Conservation (phyloP, 2,113 vertebrate genomes). For the Galeopterus variegatus region DNA sequence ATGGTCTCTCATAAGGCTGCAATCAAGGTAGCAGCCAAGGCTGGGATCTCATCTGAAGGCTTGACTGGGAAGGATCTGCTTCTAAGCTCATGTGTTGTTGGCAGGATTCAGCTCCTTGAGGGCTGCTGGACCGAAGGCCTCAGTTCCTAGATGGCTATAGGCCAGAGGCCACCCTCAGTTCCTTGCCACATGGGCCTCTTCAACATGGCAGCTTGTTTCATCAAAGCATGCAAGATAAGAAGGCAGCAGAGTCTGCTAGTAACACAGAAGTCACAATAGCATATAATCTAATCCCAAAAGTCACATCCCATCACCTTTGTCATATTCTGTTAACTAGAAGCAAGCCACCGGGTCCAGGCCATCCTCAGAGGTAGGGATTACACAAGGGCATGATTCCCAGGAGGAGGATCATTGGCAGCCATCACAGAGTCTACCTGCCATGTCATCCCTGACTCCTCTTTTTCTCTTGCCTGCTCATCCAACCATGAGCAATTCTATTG, state of each 20-base stretch:
- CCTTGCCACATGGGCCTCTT: background rate
- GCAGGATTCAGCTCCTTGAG: background rate
- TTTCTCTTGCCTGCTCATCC: background rate
- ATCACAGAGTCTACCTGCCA: background rate
- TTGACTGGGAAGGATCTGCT: too few relatives aligned
- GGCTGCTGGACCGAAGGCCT: background rate
- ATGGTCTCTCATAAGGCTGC: background rate
- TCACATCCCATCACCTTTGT: background rate
- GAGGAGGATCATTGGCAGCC: background rate
- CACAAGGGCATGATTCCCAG: background rate
- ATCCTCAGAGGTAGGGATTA: background rate
- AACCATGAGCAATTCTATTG: background rate
- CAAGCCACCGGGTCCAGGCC: background rate
- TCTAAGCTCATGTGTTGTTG: background rate
- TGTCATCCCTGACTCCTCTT: background rate
- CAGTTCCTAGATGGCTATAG: background rate
- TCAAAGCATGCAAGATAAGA: background rate
- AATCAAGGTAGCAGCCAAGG: background rate
- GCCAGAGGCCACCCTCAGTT: background rate
- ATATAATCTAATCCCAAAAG: background rate
- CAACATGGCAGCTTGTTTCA: background rate
- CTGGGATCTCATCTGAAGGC: background rate
- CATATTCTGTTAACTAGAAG: background rate
- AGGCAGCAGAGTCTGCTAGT: background rate
- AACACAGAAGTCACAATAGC: background rate